phyloP scores from a whole-genome alignment of 1,140 invertebrate genomes.

The Bicyclus anynana region DNA sequence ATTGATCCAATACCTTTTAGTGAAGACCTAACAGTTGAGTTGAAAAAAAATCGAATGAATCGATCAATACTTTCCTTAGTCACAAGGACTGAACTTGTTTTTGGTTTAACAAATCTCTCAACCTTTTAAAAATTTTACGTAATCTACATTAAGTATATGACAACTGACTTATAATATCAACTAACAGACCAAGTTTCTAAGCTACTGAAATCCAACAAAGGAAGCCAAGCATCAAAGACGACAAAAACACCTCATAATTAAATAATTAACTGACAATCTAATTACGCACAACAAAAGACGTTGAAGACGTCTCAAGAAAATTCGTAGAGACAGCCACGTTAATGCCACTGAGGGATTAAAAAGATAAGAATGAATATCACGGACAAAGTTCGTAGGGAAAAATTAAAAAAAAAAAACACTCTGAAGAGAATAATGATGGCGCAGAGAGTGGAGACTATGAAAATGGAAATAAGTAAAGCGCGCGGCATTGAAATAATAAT shows the following conservation, averaged over 20 bases:
- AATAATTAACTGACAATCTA: neutral
- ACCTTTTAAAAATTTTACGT: too few species aligned
- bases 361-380: constrained; percentile 21
- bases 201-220: too few species aligned
- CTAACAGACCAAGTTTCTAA: too few species aligned
- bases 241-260: neutral
- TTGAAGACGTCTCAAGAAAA: neutral
- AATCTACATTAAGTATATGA: too few species aligned
- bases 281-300: neutral
- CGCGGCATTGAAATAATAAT: constrained; percentile 17
- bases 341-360: constrained; percentile 23
- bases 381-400: neutral
- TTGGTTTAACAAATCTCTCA: too few species aligned
- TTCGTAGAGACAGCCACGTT: neutral
- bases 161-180: too few species aligned
- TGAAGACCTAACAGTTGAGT: too few species aligned
- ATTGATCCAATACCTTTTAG: too few species aligned
- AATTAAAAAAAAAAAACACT: constrained; percentile 5
- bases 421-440: neutral
- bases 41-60: too few species aligned
- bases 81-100: too few species aligned
- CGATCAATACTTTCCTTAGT: too few species aligned
- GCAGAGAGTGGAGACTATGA: constrained; percentile 10
- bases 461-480: constrained; percentile 16
- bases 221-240: neutral